Conservation (phyloP, 2,113 vertebrate genomes). For the Grus americana region DNA sequence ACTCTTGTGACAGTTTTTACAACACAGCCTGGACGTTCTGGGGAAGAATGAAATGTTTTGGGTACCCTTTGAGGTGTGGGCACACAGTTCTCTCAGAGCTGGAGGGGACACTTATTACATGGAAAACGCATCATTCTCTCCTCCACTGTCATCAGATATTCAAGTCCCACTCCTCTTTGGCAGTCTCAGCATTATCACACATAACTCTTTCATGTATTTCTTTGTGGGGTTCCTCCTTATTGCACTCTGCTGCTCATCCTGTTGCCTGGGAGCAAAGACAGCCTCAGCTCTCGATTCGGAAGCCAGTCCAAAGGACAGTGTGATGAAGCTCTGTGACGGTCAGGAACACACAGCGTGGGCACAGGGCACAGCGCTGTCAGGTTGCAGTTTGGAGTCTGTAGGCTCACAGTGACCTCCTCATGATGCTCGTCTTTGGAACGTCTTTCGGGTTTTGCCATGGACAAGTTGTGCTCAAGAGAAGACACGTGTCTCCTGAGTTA, state of each 20-base stretch:
- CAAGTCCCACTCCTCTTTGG: background rate
- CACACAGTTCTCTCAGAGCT: background rate
- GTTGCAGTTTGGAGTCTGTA: background rate
- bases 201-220: background rate
- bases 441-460: background rate
- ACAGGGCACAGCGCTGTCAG: fast-evolving
- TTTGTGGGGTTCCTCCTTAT: background rate
- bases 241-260: background rate
- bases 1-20: fast-evolving
- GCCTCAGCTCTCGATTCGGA: background rate
- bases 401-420: background rate
- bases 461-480: background rate
- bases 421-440: background rate
- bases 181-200: background rate
- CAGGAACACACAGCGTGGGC: fast-evolving
- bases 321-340: background rate
- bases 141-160: background rate
- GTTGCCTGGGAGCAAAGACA: background rate
- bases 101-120: background rate
- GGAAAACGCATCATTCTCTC: fast-evolving
- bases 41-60: background rate
- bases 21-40: fast-evolving
- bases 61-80: background rate
- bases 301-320: background rate
- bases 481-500: fast-evolving